Percentiles rank a stretch among this genome's conserved stretches.
Conservation (phyloP, 2,888 invertebrate genomes). For the Epirrita christyi region DNA sequence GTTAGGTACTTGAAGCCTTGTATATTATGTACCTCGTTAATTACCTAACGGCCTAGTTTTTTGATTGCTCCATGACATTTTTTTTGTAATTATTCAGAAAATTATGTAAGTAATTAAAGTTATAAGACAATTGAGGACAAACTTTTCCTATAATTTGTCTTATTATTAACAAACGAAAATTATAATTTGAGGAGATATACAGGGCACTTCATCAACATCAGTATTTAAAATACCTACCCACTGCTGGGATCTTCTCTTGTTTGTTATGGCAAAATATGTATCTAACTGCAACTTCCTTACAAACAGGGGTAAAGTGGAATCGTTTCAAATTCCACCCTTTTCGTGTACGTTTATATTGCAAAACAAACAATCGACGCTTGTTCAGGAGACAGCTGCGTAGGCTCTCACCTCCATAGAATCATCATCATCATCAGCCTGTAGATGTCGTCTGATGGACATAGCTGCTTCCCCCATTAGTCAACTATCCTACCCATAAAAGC, state of each 20-base stretch:
- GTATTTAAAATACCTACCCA: too few relatives aligned
- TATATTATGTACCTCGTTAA: constrained; percentile 4
- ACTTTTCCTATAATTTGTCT: constrained; percentile 11
- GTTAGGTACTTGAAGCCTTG: too few relatives aligned
- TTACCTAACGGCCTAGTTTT: background rate
- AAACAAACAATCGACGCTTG: constrained; percentile 19
- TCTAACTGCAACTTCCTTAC: background rate
- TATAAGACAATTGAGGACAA: constrained; percentile 11
- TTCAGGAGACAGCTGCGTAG: constrained; percentile 14
- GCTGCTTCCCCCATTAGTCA: too few relatives aligned
- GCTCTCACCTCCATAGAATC: constrained; percentile 4
- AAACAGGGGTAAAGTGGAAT: background rate
- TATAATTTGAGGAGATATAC: background rate
- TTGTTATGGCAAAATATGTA: too few relatives aligned
- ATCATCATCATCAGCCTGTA: too few relatives aligned
- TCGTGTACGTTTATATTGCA: constrained; percentile 23
- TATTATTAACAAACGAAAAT: background rate
- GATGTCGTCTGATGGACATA: too few relatives aligned
- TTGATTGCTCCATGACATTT: background rate
- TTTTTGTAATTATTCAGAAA: background rate
- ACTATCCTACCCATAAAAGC: too few relatives aligned
- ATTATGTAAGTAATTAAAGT: constrained; percentile 6
- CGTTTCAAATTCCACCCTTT: constrained; percentile 27
- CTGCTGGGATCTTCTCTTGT: too few relatives aligned
- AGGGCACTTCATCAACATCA: too few relatives aligned